phyloP scores from a whole-genome alignment of 1,140 invertebrate genomes.

The Neuroterus valhalla region DNA sequence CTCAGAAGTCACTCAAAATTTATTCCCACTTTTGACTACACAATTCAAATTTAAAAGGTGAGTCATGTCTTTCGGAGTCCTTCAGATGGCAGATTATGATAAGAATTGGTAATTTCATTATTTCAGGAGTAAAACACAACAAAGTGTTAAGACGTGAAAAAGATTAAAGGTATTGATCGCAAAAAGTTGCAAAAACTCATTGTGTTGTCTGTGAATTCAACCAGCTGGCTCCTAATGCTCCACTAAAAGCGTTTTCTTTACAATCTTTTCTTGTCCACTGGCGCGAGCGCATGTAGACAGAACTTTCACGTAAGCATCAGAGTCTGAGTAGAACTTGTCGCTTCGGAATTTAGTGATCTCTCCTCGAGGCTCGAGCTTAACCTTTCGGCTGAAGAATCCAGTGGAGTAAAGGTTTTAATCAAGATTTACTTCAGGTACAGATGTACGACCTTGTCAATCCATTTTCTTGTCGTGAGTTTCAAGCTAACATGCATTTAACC shows the following conservation, averaged over 20 bases:
- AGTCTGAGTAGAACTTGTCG: conserved; percentile 40
- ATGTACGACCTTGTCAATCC: conserved; percentile 14
- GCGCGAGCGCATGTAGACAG: conserved; percentile 39
- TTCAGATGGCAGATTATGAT: too few species aligned
- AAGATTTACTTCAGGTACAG: conserved; percentile 24
- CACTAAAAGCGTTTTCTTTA: conserved; percentile 51
- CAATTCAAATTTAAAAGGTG: too few species aligned
- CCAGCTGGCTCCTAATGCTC: conserved; percentile 45
- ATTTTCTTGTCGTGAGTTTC: neutral
- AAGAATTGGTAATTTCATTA: too few species aligned
- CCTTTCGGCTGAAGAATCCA: conserved; percentile 43
- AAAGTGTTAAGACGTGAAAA: too few species aligned
- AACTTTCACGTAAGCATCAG: conserved; percentile 47
- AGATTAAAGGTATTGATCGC: neutral
- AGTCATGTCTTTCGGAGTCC: too few species aligned
- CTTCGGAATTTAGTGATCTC: conserved; percentile 50
- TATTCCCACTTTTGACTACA: too few species aligned
- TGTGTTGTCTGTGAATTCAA: conserved; percentile 36
- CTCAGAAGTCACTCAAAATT: too few species aligned
- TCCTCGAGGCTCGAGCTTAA: conserved; percentile 48
- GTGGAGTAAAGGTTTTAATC: conserved; percentile 7
- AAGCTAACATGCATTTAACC: neutral
- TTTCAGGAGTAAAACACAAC: too few species aligned
- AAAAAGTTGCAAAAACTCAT: neutral
- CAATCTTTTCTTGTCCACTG: conserved; percentile 42